A percentile compares a stretch with the other conserved stretches of the same genome.
phyloP scores from a whole-genome alignment of 2,888 invertebrate genomes.

The Papilio elwesi region DNA sequence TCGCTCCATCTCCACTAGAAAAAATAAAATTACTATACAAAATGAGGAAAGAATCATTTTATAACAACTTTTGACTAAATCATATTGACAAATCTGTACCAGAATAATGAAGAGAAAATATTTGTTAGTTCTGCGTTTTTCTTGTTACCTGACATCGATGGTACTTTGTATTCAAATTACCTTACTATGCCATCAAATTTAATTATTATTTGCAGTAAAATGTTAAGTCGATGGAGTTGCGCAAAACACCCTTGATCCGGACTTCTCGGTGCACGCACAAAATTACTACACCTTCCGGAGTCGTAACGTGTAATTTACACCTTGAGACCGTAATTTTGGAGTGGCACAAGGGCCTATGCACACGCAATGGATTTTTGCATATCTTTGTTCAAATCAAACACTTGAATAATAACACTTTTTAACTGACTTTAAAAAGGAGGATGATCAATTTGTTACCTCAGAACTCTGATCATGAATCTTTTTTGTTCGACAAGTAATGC shows the following conservation, averaged over 20 bases:
- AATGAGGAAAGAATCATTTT: too few relatives aligned
- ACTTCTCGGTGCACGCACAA: constrained; percentile 34
- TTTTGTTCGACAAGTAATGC: too few relatives aligned
- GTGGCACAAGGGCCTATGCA: constrained; percentile 34
- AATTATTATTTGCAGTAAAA: constrained; percentile 2
- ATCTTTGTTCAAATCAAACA: constrained; percentile 18
- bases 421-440: too few relatives aligned
- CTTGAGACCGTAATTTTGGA: constrained; percentile 35
- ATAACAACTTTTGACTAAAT: too few relatives aligned
- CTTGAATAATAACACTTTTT: not conserved
- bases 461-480: not conserved
- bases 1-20: too few relatives aligned
- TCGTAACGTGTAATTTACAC: constrained; percentile 31
- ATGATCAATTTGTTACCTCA: not conserved
- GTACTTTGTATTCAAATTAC: not conserved
- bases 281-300: constrained; percentile 39
- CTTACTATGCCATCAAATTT: not conserved
- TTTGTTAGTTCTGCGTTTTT: too few relatives aligned
- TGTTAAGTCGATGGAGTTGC: constrained; percentile 4
- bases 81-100: too few relatives aligned
- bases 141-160: too few relatives aligned
- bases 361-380: constrained; percentile 34
- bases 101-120: too few relatives aligned
- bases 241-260: constrained; percentile 32
- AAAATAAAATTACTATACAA: too few relatives aligned